These are phyloP conservation scores for Gandaritis pyraliata DNA, from an alignment of 2,888 invertebrate genomes.

Conservation along the genomic window DNA sequence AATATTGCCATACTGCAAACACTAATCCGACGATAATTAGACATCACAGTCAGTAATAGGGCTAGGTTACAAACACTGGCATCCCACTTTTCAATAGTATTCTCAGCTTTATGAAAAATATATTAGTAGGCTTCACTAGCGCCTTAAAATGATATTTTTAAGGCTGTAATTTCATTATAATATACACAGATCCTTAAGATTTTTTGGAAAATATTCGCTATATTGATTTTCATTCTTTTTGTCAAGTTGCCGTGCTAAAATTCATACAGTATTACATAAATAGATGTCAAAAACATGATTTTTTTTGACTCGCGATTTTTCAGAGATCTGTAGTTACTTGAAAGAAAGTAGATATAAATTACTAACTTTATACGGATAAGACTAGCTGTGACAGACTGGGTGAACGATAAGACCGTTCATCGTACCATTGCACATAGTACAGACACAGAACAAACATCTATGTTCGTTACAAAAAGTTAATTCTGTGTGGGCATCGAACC, in stretches of 20 bases:
- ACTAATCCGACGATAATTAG: slow-evolving; percentile 38
- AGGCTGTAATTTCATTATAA: not conserved
- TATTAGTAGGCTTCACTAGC: not conserved
- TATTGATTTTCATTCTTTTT: not conserved
- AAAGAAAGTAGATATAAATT: not conserved
- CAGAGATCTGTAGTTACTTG: slow-evolving; percentile 1
- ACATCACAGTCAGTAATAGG: slow-evolving; percentile 61
- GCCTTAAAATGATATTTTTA: slow-evolving; percentile 20
- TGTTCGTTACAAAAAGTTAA: no score
- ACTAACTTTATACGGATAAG: not conserved
- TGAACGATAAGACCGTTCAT: not conserved
- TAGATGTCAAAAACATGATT: not conserved
- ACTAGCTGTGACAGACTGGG: no score
- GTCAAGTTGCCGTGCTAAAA: not conserved
- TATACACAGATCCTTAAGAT: not conserved
- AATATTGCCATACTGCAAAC: slow-evolving; percentile 30
- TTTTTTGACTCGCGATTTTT: not conserved
- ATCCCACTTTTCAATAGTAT: slow-evolving; percentile 39
- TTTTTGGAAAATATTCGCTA: not conserved
- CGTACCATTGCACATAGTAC: not conserved
- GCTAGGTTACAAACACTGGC: slow-evolving; percentile 48
- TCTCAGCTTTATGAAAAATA: slow-evolving; percentile 24
- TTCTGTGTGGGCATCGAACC: no score
- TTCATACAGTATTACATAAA: not conserved
- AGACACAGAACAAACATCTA: no score